phyloP scores from a whole-genome alignment of 2,797 vertebrate species.

The Bufotes viridis region DNA sequence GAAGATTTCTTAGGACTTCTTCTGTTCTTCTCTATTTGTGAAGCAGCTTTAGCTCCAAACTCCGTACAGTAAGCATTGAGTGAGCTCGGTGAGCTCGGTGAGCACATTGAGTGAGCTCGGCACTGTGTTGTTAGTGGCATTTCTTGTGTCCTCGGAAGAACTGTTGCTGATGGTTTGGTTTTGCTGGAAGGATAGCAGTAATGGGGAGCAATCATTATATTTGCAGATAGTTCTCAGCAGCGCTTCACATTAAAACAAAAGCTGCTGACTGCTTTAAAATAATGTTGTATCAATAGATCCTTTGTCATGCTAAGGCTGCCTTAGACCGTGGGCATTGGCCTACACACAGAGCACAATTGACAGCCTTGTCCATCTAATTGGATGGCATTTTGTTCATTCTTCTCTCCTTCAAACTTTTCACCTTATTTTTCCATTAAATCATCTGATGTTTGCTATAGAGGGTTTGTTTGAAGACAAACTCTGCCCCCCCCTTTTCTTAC shows the following conservation, averaged over 20 bases:
- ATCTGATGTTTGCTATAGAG: not conserved
- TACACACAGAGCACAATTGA: not conserved
- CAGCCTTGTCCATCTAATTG: conserved; percentile 13
- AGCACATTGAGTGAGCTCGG: not conserved
- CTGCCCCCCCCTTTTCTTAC: no score
- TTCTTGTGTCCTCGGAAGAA: not conserved
- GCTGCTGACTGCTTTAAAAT: conserved; percentile 29
- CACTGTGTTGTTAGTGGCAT: not conserved
- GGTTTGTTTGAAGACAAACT: not conserved
- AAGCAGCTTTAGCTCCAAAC: not conserved
- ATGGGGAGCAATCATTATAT: conserved; percentile 17
- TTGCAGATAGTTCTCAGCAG: not conserved
- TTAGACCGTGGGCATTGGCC: conserved; percentile 11
- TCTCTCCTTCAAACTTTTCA: conserved; percentile 18
- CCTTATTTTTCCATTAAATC: conserved; percentile 4
- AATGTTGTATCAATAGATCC: conserved; percentile 40
- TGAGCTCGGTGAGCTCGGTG: no score
- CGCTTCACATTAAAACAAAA: conserved; percentile 28
- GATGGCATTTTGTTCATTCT: conserved; percentile 10
- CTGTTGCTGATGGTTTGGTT: not conserved
- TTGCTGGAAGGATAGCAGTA: conserved; percentile 18
- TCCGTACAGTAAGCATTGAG: no score
- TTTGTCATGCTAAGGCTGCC: conserved; percentile 28
- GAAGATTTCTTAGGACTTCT: no score
- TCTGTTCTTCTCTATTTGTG: no score